phyloP scores from a whole-genome alignment of 2,888 invertebrate genomes.

The Macaria liturata region DNA sequence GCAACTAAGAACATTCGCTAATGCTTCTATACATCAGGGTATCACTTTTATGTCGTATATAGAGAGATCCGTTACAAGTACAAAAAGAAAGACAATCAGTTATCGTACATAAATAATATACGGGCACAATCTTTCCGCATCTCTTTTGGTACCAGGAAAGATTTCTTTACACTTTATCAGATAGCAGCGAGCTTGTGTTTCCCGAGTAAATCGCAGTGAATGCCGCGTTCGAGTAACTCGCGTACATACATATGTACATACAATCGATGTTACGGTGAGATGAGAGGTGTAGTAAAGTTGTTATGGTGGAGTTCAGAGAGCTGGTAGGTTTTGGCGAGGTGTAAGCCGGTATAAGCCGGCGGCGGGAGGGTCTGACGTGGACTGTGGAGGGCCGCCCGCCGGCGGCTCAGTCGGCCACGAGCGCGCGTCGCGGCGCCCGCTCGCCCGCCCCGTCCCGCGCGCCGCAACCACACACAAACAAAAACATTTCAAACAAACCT shows the following conservation, averaged over 20 bases:
- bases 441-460: conserved; percentile 5
- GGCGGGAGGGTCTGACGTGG: conserved; percentile 11
- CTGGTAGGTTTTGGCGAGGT: neutral
- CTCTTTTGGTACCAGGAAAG: neutral
- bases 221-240: too few species aligned
- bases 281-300: neutral
- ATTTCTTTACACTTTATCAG: conserved; percentile 4
- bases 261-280: too few species aligned
- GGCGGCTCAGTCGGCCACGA: conserved; percentile 24
- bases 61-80: too few species aligned
- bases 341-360: neutral
- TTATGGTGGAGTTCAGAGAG: neutral
- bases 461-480: conserved; percentile 6
- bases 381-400: neutral
- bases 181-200: neutral
- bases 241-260: too few species aligned
- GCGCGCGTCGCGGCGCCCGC: conserved; percentile 28
- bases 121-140: conserved; percentile 6
- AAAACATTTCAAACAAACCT: conserved; percentile 8
- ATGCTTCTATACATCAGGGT: too few species aligned
- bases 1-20: too few species aligned
- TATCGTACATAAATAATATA: conserved; percentile 5
- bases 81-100: neutral
- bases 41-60: too few species aligned
- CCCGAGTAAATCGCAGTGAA: too few species aligned